phyloP scores from a whole-genome alignment of 2,113 vertebrate species.

The Podarcis raffonei region DNA sequence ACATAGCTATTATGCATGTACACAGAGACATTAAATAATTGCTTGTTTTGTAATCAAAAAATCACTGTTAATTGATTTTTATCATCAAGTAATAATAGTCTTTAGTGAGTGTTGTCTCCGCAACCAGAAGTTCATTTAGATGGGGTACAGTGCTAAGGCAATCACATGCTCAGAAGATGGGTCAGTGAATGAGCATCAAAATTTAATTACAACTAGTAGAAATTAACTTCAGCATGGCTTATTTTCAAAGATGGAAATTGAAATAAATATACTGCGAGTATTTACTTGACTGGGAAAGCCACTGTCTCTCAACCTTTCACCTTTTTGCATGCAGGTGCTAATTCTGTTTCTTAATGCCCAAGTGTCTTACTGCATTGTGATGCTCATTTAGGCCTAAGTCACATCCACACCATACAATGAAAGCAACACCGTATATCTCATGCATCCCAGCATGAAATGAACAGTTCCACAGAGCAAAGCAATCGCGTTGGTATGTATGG shows the following conservation, averaged over 20 bases:
- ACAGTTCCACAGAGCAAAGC: no score
- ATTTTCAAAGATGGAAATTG: not conserved
- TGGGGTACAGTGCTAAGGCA: not conserved
- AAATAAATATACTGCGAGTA: not conserved
- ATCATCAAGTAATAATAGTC: not conserved
- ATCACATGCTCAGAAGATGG: not conserved
- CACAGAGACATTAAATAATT: not conserved
- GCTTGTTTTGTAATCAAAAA: not conserved
- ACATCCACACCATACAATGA: no score
- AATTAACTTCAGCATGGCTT: not conserved
- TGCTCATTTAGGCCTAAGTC: no score
- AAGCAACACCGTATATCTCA: not conserved
- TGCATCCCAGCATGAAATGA: not conserved
- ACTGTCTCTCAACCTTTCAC: not conserved
- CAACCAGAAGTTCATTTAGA: not conserved
- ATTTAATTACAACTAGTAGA: not conserved
- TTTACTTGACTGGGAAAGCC: not conserved
- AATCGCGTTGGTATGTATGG: no score
- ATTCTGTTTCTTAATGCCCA: not conserved
- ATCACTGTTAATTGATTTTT: not conserved
- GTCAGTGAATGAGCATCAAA: not conserved
- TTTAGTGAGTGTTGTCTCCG: not conserved
- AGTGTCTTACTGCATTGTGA: no score
- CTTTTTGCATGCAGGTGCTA: not conserved
- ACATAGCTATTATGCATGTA: not conserved